Conservation (phyloP, 2,797 vertebrate genomes). For the Lacerta agilis region DNA sequence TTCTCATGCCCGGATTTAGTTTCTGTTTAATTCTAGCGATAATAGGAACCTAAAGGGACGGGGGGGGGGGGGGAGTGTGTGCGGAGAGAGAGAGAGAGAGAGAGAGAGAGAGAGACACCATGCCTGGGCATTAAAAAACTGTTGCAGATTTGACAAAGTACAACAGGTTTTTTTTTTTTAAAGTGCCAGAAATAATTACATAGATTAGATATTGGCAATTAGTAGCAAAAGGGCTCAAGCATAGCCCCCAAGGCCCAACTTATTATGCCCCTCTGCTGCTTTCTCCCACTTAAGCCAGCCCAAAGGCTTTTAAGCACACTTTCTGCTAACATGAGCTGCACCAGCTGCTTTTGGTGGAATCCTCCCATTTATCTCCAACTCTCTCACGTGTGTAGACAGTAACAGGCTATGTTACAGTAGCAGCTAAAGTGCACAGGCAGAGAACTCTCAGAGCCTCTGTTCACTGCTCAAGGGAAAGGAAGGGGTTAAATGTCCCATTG, state of each 20-base stretch:
- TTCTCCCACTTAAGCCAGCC: background rate
- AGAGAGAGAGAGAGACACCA: background rate
- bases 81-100: no score
- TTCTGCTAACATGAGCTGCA: background rate
- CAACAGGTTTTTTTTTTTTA: background rate
- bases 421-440: background rate
- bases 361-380: background rate
- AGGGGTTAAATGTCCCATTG: background rate
- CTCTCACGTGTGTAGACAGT: background rate
- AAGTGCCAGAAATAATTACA: conserved; percentile 54
- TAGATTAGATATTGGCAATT: conserved; percentile 41
- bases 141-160: conserved; percentile 35
- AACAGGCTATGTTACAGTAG: background rate
- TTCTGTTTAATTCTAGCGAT: background rate
- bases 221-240: background rate
- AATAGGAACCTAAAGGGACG: conserved; percentile 31
- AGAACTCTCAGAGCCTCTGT: background rate
- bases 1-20: conserved; percentile 14
- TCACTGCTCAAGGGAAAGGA: background rate
- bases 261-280: background rate
- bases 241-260: background rate
- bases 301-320: background rate
- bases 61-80: background rate
- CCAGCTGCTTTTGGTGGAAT: background rate
- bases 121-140: conserved; percentile 49